Evolutionary conservation across 2,888 invertebrate genomes (phyloP), one percentile per base, ranked within the genome.

Genomic region (Netelia virgata): DNA sequence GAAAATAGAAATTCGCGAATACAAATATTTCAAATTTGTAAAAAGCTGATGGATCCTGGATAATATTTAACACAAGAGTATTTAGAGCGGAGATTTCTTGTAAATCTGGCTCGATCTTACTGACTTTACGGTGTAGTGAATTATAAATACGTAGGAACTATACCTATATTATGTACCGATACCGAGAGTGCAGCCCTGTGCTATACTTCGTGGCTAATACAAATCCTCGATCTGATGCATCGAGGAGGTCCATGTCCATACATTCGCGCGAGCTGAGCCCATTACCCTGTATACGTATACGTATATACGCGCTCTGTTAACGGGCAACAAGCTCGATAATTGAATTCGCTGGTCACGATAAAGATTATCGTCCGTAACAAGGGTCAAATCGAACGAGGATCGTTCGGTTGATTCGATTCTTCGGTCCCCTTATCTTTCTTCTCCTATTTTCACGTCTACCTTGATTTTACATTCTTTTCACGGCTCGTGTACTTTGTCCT

Each of bases 341-440:
- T 87, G 87, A 87, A 87, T 87, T 87, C 86, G 84, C 87, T 87
- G 87, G 86, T 87, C 86, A 85, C 87, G 87, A 87, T 87, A 86
- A 86, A 87, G 87, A 87, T 87, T 87, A 87, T 87, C 86, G 81
- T 63, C 61, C 79, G 82, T 85, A 86, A 87, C 87, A 87, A 87
- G 86, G 87, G 86, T 86, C 83, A 83, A 83, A 87, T 87, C 77
- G 81, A 73, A 73, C 66, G 83, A 84, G 82, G 78, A 86, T 86
- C 85, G 83, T 76, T 50, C 78, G 16, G 61, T 10, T 81, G 84
- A 84, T 84, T 84, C 70, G 57, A 84, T 74, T 72, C 75, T 64
- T 66, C 74, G 43, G 41, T 41, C 43, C 77, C 18, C 68, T 36
- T 78, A 74, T 83, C 63, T 72, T 36, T 10, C 47, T 55, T 57